A percentile compares a stretch with the other conserved stretches of the same genome.
phyloP scores from a whole-genome alignment of 2,888 invertebrate species.

The Parelbella ahira region DNA sequence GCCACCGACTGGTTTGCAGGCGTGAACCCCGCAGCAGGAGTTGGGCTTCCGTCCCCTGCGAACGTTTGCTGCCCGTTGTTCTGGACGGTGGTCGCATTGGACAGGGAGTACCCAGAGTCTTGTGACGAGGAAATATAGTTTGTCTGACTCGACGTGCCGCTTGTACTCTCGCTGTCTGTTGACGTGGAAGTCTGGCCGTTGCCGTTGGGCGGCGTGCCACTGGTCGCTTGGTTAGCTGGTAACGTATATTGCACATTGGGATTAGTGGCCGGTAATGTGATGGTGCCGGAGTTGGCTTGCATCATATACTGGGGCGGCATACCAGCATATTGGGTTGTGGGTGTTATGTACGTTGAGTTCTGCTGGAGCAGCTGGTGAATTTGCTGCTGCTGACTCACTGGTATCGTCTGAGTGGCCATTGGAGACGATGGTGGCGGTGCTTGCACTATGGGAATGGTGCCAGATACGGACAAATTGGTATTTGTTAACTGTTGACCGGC shows the following conservation, averaged over 20 bases:
- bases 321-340: conserved; percentile 59
- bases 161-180: conserved; percentile 50
- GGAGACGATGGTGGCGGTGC: conserved; percentile 57
- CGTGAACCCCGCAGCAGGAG: conserved; percentile 48
- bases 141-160: conserved; percentile 54
- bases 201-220: conserved; percentile 47
- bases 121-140: conserved; percentile 71
- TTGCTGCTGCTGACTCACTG: conserved; percentile 51
- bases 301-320: conserved; percentile 68
- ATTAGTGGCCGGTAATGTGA: conserved; percentile 53
- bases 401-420: conserved; percentile 47
- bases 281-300: conserved; percentile 52
- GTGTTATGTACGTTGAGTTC: conserved; percentile 55
- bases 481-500: conserved; percentile 60
- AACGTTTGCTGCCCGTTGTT: conserved; percentile 50
- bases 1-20: conserved; percentile 46
- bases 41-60: conserved; percentile 46
- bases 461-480: conserved; percentile 50
- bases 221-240: conserved; percentile 46
- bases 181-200: conserved; percentile 48
- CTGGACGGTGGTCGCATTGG: conserved; percentile 42
- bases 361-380: conserved; percentile 62
- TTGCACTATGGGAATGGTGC: conserved; percentile 67
- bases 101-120: conserved; percentile 52
- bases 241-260: conserved; percentile 60